Base-by-base conservation (phyloP, 2,888 invertebrate genomes). In the Noctua fimbriata region DNA sequence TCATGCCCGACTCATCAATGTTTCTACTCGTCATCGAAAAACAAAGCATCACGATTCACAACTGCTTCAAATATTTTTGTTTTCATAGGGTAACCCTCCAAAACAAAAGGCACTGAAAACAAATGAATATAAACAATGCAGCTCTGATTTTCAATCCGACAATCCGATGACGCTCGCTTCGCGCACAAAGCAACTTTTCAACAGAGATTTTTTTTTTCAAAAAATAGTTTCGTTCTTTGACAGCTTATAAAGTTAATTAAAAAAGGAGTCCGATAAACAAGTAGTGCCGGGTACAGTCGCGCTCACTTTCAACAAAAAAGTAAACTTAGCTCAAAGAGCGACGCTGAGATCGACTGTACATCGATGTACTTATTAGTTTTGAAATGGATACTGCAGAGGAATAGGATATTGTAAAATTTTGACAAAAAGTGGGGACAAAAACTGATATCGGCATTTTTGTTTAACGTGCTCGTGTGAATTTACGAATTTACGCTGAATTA, bases 241-340 rank as follows among this genome's bases (percentile, higher is more conserved):
- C 55, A 75, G 78, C 70, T 73, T 28, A 78, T 66, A 6, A 60
- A 49, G 32, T 44, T 74, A 84, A 89, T 63, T 63, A 87, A 82
- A 86, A 81, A 81, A 41, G 58, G 21, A 82, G 82, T 74, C 70
- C 41, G 24, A 80, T 73, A 55, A 78, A 63, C 69, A 63, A 75
- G 49, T 58, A 28, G 32, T 49, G 41, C 21, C 67, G 32, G 18
- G 44, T 70, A 55, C 73, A 78, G 24, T 60, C 24, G 16, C 65
- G 36, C 49, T 82, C 58, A 10, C 7, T 44, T 44, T 44, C n/a
- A 44, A 80, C 69, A 80, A 80, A 81, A 87, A 77, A 80, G 52
- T 77, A 76, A 78, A 87, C 4, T 49, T 24, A 14, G 12, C 63
- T 76, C 73, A 76, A 79, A 77, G 78, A 83, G 44, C 49, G 21